These are phyloP conservation scores for Sarcophaga carnaria DNA, from an alignment of 2,888 invertebrate genomes.

Conservation along the genomic window DNA sequence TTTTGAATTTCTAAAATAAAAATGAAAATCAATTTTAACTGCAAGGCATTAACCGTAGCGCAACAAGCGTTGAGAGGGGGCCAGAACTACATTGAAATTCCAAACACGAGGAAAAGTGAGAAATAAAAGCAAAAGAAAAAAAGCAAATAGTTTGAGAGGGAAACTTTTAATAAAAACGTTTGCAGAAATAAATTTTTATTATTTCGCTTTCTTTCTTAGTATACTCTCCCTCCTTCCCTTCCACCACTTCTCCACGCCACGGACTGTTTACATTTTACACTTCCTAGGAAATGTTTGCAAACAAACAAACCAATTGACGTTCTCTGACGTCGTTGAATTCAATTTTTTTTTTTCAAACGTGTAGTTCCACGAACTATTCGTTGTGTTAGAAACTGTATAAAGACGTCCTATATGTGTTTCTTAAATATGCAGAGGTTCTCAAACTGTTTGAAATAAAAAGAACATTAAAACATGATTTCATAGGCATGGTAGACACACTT, in stretches of 20 bases:
- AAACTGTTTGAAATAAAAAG: neutral
- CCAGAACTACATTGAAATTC: neutral
- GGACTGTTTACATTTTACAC: too few relatives aligned
- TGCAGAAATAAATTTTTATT: neutral
- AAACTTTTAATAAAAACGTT: neutral
- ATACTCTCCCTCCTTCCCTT: neutral
- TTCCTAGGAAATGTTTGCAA: neutral
- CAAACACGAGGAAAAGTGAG: neutral
- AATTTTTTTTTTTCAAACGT: too few relatives aligned
- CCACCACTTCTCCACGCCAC: too few relatives aligned
- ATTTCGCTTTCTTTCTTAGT: neutral
- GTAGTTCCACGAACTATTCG: neutral
- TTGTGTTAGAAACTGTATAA: neutral
- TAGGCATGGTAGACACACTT: too few relatives aligned
- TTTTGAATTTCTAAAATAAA: slow-evolving; percentile 52
- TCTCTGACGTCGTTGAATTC: too few relatives aligned
- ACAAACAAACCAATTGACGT: too few relatives aligned
- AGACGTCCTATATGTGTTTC: neutral
- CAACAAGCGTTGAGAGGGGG: neutral
- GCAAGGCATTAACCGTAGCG: neutral
- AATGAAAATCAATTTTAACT: neutral
- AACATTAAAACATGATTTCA: neutral
- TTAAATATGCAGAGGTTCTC: neutral
- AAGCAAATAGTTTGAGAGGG: neutral
- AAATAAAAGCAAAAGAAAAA: neutral